Evolutionary conservation across 2,113 vertebrate species (phyloP).

Genomic region (Oophaga pumilio): DNA sequence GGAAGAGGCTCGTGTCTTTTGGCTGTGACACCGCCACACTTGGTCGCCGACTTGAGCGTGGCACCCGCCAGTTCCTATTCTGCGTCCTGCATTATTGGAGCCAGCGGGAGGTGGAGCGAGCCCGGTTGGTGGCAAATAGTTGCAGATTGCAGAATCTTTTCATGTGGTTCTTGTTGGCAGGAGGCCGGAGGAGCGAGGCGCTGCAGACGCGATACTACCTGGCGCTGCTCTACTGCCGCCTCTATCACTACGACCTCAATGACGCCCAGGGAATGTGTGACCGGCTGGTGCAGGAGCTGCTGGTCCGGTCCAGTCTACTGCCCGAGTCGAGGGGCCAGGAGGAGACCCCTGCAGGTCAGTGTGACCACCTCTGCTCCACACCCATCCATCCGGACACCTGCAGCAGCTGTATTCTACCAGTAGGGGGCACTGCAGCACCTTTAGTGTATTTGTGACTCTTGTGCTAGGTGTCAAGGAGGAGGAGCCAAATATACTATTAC

Average conservation of each 20-base stretch:
- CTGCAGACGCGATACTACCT: constrained; percentile 86
- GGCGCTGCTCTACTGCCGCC: constrained; percentile 84
- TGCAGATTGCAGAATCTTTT: too few relatives aligned
- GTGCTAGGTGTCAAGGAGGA: too few relatives aligned
- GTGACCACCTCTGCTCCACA: neutral
- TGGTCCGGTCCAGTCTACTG: constrained; percentile 68
- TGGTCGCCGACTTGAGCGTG: too few relatives aligned
- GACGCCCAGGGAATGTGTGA: constrained; percentile 91
- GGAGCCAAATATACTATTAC: too few relatives aligned
- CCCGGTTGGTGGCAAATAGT: too few relatives aligned
- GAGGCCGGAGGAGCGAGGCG: constrained; percentile 71
- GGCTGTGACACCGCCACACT: too few relatives aligned
- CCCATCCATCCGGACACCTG: too few relatives aligned
- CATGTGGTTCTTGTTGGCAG: constrained; percentile 65
- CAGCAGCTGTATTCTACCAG: neutral
- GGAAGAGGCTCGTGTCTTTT: too few relatives aligned
- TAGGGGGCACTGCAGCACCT: neutral
- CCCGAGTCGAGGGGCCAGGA: constrained; percentile 63
- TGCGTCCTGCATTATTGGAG: too few relatives aligned
- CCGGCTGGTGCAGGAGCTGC: constrained; percentile 78
- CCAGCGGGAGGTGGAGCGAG: too few relatives aligned
- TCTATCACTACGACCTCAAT: constrained; percentile 83
- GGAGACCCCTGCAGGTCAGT: constrained; percentile 61
- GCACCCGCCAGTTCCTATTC: too few relatives aligned
- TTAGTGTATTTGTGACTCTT: too few relatives aligned